Evolutionary conservation across 2,113 vertebrate genomes (phyloP).

Genomic region (Antigone vipio): DNA sequence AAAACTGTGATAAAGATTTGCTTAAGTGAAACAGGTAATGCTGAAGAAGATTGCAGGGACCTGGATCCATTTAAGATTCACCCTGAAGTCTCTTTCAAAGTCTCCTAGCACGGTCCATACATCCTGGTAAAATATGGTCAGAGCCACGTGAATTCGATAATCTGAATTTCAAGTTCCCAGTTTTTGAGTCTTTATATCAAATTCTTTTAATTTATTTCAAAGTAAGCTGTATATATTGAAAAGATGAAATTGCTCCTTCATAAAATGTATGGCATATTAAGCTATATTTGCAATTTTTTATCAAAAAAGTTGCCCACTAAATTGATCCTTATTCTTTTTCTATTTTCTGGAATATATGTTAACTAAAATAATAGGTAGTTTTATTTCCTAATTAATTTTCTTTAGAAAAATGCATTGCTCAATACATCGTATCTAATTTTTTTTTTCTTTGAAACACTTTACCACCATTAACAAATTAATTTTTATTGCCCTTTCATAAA

Average conservation of each 20-base stretch:
- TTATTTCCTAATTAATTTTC: neutral
- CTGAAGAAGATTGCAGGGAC: neutral
- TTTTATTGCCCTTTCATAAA: neutral
- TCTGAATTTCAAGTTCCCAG: neutral
- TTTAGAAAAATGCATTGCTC: neutral
- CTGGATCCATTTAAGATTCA: neutral
- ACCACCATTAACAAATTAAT: conserved; percentile 3
- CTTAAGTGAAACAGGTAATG: neutral
- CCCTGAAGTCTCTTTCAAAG: neutral
- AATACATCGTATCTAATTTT: neutral
- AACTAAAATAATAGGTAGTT: neutral
- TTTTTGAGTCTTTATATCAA: neutral
- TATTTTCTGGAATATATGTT: neutral
- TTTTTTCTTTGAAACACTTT: neutral
- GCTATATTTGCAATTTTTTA: neutral
- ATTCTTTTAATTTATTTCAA: neutral
- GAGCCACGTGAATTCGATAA: neutral
- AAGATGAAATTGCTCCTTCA: neutral
- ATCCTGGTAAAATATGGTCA: neutral
- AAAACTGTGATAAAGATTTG: neutral
- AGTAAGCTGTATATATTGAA: neutral
- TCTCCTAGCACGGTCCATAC: neutral
- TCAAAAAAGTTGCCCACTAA: neutral
- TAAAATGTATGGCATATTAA: neutral
- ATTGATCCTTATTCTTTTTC: neutral